These are phyloP conservation scores for Aphyosemion australe DNA, from an alignment of 2,113 vertebrate species.

Conservation along the genomic window DNA sequence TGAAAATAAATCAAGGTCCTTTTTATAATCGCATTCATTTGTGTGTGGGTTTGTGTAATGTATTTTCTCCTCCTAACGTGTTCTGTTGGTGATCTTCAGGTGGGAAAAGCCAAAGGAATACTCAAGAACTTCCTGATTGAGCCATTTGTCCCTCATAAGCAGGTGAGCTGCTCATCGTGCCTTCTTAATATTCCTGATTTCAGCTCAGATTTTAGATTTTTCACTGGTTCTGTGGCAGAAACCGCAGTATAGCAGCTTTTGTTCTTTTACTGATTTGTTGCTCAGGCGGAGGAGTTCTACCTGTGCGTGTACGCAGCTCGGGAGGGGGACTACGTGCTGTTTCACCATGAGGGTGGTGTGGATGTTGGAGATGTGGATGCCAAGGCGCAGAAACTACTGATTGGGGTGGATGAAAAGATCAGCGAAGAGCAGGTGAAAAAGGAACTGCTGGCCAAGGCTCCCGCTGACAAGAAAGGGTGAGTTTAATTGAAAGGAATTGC, in stretches of 20 bases:
- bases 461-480: constrained; percentile 88
- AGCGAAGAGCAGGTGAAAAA: constrained; percentile 79
- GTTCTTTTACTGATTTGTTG: no score
- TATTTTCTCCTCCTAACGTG: no score
- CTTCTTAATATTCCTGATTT: neutral
- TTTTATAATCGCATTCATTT: neutral
- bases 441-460: constrained; percentile 82
- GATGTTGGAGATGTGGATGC: constrained; percentile 96
- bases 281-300: constrained; percentile 94
- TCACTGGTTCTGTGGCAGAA: no score
- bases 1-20: neutral
- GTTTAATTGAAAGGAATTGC: constrained; percentile 46
- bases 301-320: constrained; percentile 91
- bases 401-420: constrained; percentile 89
- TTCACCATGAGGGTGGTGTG: constrained; percentile 93
- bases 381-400: constrained; percentile 90
- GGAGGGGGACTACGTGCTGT: constrained; percentile 91
- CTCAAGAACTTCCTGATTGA: constrained; percentile 98
- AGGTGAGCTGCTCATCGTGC: constrained; percentile 75
- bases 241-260: no score
- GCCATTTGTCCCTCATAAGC: constrained; percentile 91
- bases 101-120: constrained; percentile 90
- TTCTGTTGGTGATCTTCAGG: constrained; percentile 77
- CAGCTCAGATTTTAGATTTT: no score
- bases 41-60: neutral